Percentiles rank a stretch among this genome's conserved stretches.
phyloP scores from a whole-genome alignment of 2,888 invertebrate genomes.

The Apodemia hepburni region DNA sequence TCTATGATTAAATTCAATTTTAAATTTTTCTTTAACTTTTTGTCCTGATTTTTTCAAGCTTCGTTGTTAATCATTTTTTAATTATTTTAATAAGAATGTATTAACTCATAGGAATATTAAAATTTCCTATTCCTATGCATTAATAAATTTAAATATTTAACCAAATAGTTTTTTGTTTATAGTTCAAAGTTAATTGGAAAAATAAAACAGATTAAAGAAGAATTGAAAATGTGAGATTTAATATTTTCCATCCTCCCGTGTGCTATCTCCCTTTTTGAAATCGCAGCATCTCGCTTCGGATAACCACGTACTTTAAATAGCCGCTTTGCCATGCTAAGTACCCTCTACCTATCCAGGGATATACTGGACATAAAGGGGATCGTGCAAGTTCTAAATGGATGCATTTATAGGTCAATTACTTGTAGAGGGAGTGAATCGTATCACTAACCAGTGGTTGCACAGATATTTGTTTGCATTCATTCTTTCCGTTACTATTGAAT shows the following conservation, averaged over 20 bases:
- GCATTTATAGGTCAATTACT: slow-evolving; percentile 3
- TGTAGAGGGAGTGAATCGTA: background rate
- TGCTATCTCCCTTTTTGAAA: slow-evolving; percentile 1
- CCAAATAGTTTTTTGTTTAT: too few relatives aligned
- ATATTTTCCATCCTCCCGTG: background rate
- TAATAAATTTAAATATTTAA: too few relatives aligned
- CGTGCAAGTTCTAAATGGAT: slow-evolving; percentile 3
- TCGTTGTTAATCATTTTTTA: too few relatives aligned
- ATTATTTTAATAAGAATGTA: too few relatives aligned
- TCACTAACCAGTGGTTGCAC: background rate
- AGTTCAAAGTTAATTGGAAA: too few relatives aligned
- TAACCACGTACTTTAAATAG: slow-evolving; percentile 15
- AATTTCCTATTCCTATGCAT: too few relatives aligned
- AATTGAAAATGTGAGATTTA: background rate
- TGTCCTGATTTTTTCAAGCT: too few relatives aligned
- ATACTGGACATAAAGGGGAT: slow-evolving; percentile 5
- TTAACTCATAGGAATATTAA: too few relatives aligned
- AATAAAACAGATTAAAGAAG: background rate
- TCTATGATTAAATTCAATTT: too few relatives aligned
- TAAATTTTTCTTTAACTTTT: too few relatives aligned
- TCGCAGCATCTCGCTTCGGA: background rate
- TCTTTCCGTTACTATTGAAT: background rate
- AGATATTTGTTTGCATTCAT: background rate
- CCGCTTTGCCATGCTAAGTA: slow-evolving; percentile 10
- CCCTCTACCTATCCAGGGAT: background rate